Evolutionary conservation across 2,113 vertebrate species (phyloP), one percentile per base, ranked within the genome.

Genomic region (Cisticola juncidis): DNA sequence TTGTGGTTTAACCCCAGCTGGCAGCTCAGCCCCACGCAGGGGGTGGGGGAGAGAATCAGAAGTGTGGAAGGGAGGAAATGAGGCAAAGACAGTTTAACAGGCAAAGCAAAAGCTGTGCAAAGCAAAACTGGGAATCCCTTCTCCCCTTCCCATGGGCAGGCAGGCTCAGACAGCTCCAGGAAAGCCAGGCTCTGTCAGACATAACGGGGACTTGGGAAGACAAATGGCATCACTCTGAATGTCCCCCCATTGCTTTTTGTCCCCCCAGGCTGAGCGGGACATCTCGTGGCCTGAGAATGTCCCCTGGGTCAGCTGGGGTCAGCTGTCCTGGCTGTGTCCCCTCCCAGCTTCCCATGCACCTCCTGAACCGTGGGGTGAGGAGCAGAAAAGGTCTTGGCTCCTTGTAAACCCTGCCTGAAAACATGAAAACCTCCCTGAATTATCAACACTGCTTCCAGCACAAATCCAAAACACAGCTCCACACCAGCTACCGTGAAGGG

Each of bases 121-220:
- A 69, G 48, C 0, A 4, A 31, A 86, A 8, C 24, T 26, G 36
- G 72, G 88, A 84, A 50, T 62, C 62, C 35, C 50, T 76, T 69
- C 69, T 50, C 14, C 56, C 4, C 20, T 44, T 22, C 48, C 33
- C 48, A 3, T 6, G 62, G 80, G 69, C 35, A 50, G 48, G 42
- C 61, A 61, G 81, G 54, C 44, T 69, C 60, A 22, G 23, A 7
- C 22, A 24, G 5, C 22, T 42, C 47, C 42, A 33, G 82, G 35
- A 56, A 62, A 81, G 40, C 53, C 1, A 1, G 31, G 42, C 17
- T 74, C 23, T 40, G 4, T 18, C 61, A 36, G 18, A 56, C 3
- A 15, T 2, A 9, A n/a, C 0, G 0, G 20, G 20, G 20, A 36
- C 5, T 62, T 19, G 33, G 54, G 48, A 50, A n/a, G 16, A 26